Evolutionary conservation across 1,140 invertebrate species (phyloP), one percentile per base, ranked within the genome.

Genomic region (Drosophila mayri): DNA sequence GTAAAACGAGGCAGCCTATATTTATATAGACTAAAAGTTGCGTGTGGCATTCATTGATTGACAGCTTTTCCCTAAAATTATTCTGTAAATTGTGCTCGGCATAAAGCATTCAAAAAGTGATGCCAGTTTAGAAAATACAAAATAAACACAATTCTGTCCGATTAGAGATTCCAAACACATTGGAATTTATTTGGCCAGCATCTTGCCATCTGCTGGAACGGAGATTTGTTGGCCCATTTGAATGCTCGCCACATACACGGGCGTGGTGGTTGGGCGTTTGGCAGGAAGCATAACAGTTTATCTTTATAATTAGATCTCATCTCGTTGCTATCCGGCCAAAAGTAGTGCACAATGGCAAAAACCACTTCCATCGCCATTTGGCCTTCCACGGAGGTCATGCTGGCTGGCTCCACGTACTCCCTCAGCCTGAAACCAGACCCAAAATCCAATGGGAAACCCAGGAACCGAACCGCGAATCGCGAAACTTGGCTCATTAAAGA

Each of bases 401-500:
- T 43, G 41, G 41, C 62, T 80, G 80, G 64, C 41, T 62, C 55
- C 76, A 84, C 80, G 76, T 80, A 77, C 52, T 58, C 43, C 28
- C 14, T 55, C n/a, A 50, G 46, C 25, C 25, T 4, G 25, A 55
- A 50, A 14, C 40, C 43, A 37, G 47, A 60, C 37, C 61, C 49
- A 35, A 57, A 57, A 50, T 32, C 35, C 25, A 32, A n/a, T 0
- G 52, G 32, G 52, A 44, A 67, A 30, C 46, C 25, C 40, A 32
- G 40, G 30, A 78, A 58, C 76, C 54, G 60, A 79, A 73, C 67
- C 77, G 74, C 80, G 81, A 80, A 82, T 84, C 60, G 54, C 73
- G 59, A 83, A 87, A 87, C 72, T 87, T 88, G 85, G 85, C 85
- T 90, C 85, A 90, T 90, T 90, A 90, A 90, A 90, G 85, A 90